Evolutionary conservation across 2,113 vertebrate genomes (phyloP), one percentile per base, ranked within the genome.

Genomic region (Athene cunicularia): DNA sequence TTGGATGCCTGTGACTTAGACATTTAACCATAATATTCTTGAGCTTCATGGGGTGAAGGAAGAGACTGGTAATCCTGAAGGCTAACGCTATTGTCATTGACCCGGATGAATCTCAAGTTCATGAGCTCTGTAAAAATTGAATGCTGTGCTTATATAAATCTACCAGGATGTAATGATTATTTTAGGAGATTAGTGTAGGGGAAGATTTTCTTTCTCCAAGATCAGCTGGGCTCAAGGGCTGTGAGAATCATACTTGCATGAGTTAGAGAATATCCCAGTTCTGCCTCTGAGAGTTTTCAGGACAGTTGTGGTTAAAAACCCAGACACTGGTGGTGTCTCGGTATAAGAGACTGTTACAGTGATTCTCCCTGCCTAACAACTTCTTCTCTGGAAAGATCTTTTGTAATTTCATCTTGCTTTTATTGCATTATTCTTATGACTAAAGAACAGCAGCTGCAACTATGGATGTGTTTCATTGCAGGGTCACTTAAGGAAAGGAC

Each of bases 401-500:
- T 14, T 53, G 33, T 55, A 16, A 23, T 55, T 74, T 72, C 5
- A 22, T 17, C 20, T n/a, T 66, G 14, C 6, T 53, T 86, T 88
- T 62, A 47, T 21, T 88, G 49, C 23, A 19, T 23, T 23, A 4
- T 72, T 73, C 33, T 86, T 5, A 17, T 37, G 33, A 67, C 18
- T 53, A 75, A 86, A 53, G 17, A 52, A 30, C 21, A 52, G 59
- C 81, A 80, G 58, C 66, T 86, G 32, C 56, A 93, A 11, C 32
- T 55, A 3, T 26, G 66, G 41, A 37, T 92, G 30, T 94, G 33
- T 93, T 98, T 93, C 49, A 55, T 92, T 96, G 26, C 97, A 99
- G 99, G 99, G 99, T 96, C 99, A 99, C 90, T 95, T 99, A 73
- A 98, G 98, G 88, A 99, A 99, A 97, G 99, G 99, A 15, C 99